These are phyloP conservation scores for Drosophila histrio DNA, from an alignment of 2,888 invertebrate genomes.

Conservation along the genomic window DNA sequence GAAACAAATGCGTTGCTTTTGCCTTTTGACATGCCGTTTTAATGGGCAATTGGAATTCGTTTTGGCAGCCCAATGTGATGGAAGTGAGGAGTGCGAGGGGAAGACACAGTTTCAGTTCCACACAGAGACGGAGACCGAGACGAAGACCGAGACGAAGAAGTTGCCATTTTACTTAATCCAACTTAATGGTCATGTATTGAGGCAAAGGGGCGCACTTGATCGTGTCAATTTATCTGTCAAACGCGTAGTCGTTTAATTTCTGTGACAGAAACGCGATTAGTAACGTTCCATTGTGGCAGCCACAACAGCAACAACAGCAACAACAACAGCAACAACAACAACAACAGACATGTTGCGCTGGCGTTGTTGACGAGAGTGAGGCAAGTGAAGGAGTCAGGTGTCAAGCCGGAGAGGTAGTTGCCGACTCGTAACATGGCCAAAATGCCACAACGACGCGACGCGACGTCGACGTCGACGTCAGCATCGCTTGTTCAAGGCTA, in stretches of 20 bases:
- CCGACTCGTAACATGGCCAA: slow-evolving; percentile 48
- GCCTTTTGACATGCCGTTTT: slow-evolving; percentile 54
- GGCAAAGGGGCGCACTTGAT: slow-evolving; percentile 63
- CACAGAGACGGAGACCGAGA: not conserved
- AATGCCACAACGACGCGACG: slow-evolving; percentile 42
- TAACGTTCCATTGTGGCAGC: slow-evolving; percentile 66
- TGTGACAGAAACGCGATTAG: slow-evolving; percentile 81
- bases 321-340: slow-evolving; percentile 29
- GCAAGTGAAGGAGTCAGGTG: slow-evolving; percentile 43
- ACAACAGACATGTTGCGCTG: slow-evolving; percentile 41
- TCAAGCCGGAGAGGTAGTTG: slow-evolving; percentile 19
- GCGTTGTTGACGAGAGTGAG: slow-evolving; percentile 38
- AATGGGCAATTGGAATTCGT: slow-evolving; percentile 61
- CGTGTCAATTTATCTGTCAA: slow-evolving; percentile 80
- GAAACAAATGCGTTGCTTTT: slow-evolving; percentile 50
- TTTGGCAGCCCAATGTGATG: slow-evolving; percentile 9
- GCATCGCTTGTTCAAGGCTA: slow-evolving; percentile 77
- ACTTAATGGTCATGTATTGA: slow-evolving; percentile 58
- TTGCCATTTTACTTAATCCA: slow-evolving; percentile 74
- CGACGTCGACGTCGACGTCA: not conserved
- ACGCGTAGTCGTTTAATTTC: slow-evolving; percentile 71
- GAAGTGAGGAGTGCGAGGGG: not conserved
- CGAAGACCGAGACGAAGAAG: slow-evolving; percentile 29
- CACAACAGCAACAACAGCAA: slow-evolving; percentile 22
- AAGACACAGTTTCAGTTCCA: not conserved